Evolutionary conservation across 1,140 invertebrate species (phyloP).

Genomic region (Dreissena polymorpha): DNA sequence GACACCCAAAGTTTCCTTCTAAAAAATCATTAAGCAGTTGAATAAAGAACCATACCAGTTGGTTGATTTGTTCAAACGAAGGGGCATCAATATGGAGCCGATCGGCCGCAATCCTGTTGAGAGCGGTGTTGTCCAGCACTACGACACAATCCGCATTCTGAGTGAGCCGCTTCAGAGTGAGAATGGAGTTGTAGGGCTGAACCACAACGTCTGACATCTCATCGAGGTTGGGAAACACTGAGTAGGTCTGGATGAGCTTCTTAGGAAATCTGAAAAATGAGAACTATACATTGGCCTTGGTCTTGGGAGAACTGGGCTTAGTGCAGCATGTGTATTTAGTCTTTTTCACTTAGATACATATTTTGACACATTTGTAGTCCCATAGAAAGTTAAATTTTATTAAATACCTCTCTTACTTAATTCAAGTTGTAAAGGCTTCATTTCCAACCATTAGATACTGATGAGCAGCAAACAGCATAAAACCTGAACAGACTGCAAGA

Average conservation of each 20-base stretch:
- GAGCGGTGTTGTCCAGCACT: conserved; percentile 97
- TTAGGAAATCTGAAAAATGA: conserved; percentile 89
- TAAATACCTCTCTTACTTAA: too few species aligned
- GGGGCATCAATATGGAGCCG: conserved; percentile 97
- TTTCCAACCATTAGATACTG: too few species aligned
- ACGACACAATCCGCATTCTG: conserved; percentile 99
- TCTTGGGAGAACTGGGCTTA: too few species aligned
- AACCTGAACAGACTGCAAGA: too few species aligned
- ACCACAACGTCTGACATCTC: conserved; percentile 98
- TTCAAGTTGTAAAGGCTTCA: too few species aligned
- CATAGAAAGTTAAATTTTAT: too few species aligned
- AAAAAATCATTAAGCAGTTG: too few species aligned
- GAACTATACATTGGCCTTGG: conserved; percentile 24
- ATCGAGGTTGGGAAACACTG: conserved; percentile 99
- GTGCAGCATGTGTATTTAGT: too few species aligned
- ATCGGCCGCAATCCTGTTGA: conserved; percentile 98
- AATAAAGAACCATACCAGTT: conserved; percentile 85
- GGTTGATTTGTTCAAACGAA: conserved; percentile 98
- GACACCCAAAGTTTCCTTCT: too few species aligned
- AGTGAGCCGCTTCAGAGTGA: conserved; percentile 96
- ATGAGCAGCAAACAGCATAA: too few species aligned
- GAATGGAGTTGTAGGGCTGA: conserved; percentile 98
- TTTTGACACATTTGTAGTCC: too few species aligned
- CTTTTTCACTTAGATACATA: too few species aligned
- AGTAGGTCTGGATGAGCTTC: conserved; percentile 99